Evolutionary conservation across 2,888 invertebrate genomes (phyloP).

Genomic region (Cantharis flavilabris): DNA sequence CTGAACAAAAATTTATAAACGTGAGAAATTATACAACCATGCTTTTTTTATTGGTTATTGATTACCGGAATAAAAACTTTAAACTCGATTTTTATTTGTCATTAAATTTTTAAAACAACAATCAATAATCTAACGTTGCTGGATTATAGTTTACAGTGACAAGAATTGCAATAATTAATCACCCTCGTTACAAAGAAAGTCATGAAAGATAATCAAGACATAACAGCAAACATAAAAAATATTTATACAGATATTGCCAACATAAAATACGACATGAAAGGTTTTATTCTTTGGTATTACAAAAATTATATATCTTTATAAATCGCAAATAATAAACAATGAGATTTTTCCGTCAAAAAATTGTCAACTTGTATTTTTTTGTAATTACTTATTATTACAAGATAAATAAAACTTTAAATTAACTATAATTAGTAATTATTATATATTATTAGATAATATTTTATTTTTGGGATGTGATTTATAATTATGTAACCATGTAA

Average conservation of each 20-base stretch:
- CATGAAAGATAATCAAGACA: not conserved
- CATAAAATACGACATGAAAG: not conserved
- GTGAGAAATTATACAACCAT: no score
- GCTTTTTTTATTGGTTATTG: not conserved
- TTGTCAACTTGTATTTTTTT: no score
- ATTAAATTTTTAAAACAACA: not conserved
- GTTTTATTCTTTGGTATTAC: not conserved
- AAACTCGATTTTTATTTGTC: not conserved
- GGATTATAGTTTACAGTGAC: not conserved
- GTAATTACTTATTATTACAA: no score
- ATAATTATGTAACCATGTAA: not conserved
- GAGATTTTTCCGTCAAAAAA: not conserved
- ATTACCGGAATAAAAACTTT: not conserved
- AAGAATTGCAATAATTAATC: not conserved
- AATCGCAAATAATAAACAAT: not conserved
- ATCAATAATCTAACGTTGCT: not conserved
- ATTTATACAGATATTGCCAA: not conserved
- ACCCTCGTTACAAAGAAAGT: not conserved
- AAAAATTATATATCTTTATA: not conserved
- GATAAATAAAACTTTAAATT: no score
- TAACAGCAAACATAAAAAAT: not conserved
- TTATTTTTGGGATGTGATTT: not conserved
- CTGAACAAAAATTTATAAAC: no score
- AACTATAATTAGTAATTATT: no score
- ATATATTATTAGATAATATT: not conserved